A percentile compares a stretch with the other conserved stretches of the same genome.
These are phyloP conservation scores for Colaptes auratus DNA, from an alignment of 2,113 vertebrate genomes.

Conservation along the genomic window DNA sequence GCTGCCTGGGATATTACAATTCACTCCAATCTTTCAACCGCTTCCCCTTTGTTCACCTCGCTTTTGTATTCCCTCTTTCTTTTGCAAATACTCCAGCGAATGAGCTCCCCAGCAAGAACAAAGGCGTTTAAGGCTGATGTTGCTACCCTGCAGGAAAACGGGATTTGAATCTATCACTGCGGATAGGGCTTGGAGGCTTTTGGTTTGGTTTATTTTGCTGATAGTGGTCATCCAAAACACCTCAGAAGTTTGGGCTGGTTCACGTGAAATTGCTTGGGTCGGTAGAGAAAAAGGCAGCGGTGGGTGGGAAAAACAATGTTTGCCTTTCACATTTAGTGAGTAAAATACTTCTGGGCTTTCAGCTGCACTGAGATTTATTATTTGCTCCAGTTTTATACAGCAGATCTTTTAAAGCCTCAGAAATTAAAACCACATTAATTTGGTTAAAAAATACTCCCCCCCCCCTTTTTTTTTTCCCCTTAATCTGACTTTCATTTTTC, in stretches of 20 bases:
- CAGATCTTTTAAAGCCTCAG: background rate
- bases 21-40: constrained; percentile 16
- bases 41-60: constrained; percentile 65
- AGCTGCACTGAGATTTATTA: background rate
- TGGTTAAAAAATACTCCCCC: background rate
- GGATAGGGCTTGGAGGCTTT: background rate
- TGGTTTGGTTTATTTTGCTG: too few species aligned
- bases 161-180: background rate
- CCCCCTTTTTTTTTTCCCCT: background rate
- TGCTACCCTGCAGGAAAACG: background rate
- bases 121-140: constrained; percentile 34
- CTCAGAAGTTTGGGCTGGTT: background rate
- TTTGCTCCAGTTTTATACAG: background rate
- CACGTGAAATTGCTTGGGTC: background rate
- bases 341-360: background rate
- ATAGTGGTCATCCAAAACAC: background rate
- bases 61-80: constrained; percentile 27
- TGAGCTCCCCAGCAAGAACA: constrained; percentile 27
- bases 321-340: background rate
- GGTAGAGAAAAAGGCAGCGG: background rate
- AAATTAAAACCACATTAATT: background rate
- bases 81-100: constrained; percentile 38
- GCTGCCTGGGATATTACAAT: constrained; percentile 5
- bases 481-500: background rate
- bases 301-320: background rate